Conservation (phyloP, 2,888 invertebrate genomes). For the Allygus modestus region DNA sequence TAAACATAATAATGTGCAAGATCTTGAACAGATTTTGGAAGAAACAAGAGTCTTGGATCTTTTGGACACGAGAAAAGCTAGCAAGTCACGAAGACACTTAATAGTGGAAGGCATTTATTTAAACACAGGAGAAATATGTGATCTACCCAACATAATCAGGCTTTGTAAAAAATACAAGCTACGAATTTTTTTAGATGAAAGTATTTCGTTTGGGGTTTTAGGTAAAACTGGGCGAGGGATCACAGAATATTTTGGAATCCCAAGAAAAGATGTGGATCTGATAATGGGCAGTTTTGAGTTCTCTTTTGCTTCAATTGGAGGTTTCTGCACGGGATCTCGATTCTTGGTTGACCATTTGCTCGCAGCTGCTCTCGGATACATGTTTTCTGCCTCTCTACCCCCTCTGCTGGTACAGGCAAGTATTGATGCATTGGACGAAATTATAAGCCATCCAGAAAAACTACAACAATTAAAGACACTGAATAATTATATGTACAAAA, state of each 20-base stretch:
- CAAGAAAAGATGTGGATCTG: slow-evolving; percentile 71
- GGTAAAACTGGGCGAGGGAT: slow-evolving; percentile 93
- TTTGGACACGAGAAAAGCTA: slow-evolving; percentile 83
- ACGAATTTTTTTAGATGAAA: slow-evolving; percentile 96
- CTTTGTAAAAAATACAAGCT: slow-evolving; percentile 92
- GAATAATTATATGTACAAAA: slow-evolving; percentile 79
- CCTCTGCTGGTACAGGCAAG: slow-evolving; percentile 95
- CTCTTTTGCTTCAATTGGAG: slow-evolving; percentile 92
- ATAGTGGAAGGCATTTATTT: slow-evolving; percentile 96
- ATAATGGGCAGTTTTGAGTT: slow-evolving; percentile 82
- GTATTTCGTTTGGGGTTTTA: slow-evolving; percentile 92
- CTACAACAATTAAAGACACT: slow-evolving; percentile 80
- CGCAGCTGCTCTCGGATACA: slow-evolving; percentile 92
- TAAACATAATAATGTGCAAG: slow-evolving; percentile 92
- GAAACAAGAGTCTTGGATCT: slow-evolving; percentile 55
- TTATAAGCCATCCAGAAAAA: slow-evolving; percentile 82
- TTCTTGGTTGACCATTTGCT: slow-evolving; percentile 97
- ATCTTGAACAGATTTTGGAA: slow-evolving; percentile 83
- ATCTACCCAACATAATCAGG: slow-evolving; percentile 87
- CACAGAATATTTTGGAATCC: slow-evolving; percentile 85
- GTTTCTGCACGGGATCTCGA: slow-evolving; percentile 95
- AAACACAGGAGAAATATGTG: slow-evolving; percentile 94
- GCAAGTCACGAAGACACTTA: slow-evolving; percentile 81
- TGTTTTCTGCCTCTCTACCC: slow-evolving; percentile 97
- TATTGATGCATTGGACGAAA: slow-evolving; percentile 85